Base-by-base conservation (phyloP, 2,888 invertebrate genomes). In the Spilarctia lutea region DNA sequence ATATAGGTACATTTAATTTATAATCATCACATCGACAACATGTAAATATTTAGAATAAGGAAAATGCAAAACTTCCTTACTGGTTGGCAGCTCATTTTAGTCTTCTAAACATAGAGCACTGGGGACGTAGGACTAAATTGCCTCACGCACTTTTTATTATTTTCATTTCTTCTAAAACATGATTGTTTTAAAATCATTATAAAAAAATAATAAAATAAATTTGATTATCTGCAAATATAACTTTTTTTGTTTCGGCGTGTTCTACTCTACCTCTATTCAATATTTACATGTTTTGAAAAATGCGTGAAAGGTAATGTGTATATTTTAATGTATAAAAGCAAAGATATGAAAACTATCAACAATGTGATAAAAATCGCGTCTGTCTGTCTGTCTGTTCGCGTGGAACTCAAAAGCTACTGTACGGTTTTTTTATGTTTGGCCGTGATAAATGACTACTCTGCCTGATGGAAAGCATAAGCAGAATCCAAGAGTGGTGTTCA, bases 21-120 rank as follows among this genome's bases (percentile, higher is more conserved):
- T 33, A 11, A 35, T 52, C 33, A 33, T 68, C 2, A 24, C 52
- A 33, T 33, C 52, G 35, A 72, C 33, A 68, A 63, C n/a, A 77
- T 77, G 56, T 72, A 69, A 76, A 79, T 80, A 68, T 45, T 27
- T 67, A 75, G 76, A 84, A 84, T 79, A 79, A 68, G 27, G 27
- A 75, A 81, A 79, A 78, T 68, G 56, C 74, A 76, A 35, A 72
- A 75, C 78, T 84, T 84, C 83, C 77, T 79, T 74, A 78, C 77
- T 82, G 80, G 81, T 78, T 79, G 76, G 81, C 80, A 75, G 75
- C 74, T 75, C 80, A 79, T 78, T 84, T 87, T 86, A 87, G 84
- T 84, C 79, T 82, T 83, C 88, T 88, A 88, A 83, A 87, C 80
- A 85, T 88, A 88, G 87, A 81, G 60, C 69, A 35, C 39, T 33